phyloP scores from a whole-genome alignment of 1,140 invertebrate species.

The Choristoneura fumiferana region DNA sequence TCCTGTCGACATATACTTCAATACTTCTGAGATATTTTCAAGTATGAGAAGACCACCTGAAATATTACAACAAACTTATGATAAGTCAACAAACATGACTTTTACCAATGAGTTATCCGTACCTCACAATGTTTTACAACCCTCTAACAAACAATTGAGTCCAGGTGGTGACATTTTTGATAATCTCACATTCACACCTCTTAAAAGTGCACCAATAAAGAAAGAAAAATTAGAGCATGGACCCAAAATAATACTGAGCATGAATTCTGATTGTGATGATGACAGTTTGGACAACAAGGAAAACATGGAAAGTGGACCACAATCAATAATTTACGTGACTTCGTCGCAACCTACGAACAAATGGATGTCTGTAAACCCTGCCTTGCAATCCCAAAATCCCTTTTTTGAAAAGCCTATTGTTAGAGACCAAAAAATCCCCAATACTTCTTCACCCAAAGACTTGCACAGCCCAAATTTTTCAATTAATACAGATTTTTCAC shows the following conservation, averaged over 20 bases:
- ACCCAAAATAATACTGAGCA: conserved; percentile 58
- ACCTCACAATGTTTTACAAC: conserved; percentile 53
- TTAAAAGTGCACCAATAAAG: conserved; percentile 47
- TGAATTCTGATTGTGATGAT: conserved; percentile 62
- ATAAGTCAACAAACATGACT: conserved; percentile 40
- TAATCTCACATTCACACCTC: conserved; percentile 63
- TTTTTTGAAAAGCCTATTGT: conserved; percentile 44
- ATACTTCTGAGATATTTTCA: conserved; percentile 63
- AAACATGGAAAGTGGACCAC: conserved; percentile 64
- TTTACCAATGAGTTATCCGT: conserved; percentile 28
- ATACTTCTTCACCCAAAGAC: conserved; percentile 70
- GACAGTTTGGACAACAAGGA: conserved; percentile 54
- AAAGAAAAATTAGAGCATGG: conserved; percentile 56
- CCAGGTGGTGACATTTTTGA: conserved; percentile 57
- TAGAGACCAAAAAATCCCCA: conserved; percentile 58
- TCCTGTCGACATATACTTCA: conserved; percentile 52
- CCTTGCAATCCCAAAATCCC: conserved; percentile 34
- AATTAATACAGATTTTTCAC: conserved; percentile 68
- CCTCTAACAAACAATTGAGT: conserved; percentile 51
- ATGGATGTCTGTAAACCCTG: conserved; percentile 50
- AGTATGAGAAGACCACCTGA: conserved; percentile 44
- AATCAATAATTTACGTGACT: conserved; percentile 57
- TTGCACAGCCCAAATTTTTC: conserved; percentile 68
- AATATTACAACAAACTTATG: conserved; percentile 53
- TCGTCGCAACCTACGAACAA: conserved; percentile 49